Evolutionary conservation across 1,140 invertebrate genomes (phyloP).

Genomic region (Drosophila murphyi): DNA sequence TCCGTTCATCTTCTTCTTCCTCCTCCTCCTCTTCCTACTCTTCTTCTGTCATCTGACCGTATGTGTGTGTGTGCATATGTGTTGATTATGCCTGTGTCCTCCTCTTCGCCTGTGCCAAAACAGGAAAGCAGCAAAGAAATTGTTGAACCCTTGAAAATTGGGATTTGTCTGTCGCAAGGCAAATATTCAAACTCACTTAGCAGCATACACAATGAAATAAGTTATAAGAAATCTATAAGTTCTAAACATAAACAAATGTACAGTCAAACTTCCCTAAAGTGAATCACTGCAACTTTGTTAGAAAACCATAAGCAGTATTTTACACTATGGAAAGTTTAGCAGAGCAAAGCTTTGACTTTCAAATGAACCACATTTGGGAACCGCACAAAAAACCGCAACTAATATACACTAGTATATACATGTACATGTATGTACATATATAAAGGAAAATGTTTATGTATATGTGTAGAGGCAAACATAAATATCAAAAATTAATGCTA

Average conservation of each 20-base stretch:
- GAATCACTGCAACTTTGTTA: no score
- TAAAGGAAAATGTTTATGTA: no score
- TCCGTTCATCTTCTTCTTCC: constrained; percentile 5
- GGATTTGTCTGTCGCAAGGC: constrained; percentile 26
- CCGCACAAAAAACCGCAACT: no score
- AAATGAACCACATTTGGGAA: no score
- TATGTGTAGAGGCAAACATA: no score
- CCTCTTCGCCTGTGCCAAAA: constrained; percentile 34
- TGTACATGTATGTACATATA: no score
- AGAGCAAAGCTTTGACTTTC: no score
- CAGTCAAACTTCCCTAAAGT: no score
- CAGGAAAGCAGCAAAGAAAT: constrained; percentile 45
- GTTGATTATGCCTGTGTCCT: constrained; percentile 27
- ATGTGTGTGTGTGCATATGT: background rate
- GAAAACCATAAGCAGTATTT: no score
- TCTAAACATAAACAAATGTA: background rate
- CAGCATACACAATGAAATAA: background rate
- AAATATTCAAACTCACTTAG: background rate
- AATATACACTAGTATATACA: no score
- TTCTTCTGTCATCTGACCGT: background rate
- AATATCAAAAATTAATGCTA: no score
- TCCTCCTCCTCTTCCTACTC: background rate
- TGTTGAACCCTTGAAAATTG: constrained; percentile 51
- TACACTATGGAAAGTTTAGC: no score
- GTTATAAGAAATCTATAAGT: background rate